Evolutionary conservation across 2,113 vertebrate species (phyloP).

Genomic region (Sceloporus undulatus): DNA sequence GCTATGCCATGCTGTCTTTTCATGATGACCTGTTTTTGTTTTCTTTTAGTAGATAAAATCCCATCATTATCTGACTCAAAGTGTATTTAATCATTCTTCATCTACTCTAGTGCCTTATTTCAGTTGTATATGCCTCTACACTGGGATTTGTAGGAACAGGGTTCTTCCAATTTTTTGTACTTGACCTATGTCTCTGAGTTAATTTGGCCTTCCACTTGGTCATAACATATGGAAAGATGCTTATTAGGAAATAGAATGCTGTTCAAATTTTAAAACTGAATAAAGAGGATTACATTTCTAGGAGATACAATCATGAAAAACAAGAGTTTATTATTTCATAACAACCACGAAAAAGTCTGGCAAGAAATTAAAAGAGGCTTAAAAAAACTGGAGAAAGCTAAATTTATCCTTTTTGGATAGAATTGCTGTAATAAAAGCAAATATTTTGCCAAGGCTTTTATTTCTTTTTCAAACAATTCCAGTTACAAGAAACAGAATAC

Average conservation of each 20-base stretch:
- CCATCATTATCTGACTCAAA: constrained; percentile 19
- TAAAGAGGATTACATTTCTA: no score
- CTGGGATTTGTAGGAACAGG: not conserved
- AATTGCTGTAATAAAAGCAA: no score
- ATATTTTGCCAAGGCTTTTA: no score
- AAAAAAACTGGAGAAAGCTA: no score
- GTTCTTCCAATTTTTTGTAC: constrained; percentile 25
- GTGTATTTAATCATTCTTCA: constrained; percentile 29
- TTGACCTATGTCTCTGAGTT: not conserved
- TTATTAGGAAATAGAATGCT: not conserved
- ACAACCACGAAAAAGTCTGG: no score
- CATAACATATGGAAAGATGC: not conserved
- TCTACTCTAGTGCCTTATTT: fast-evolving
- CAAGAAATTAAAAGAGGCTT: no score
- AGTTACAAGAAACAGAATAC: no score
- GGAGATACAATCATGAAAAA: no score
- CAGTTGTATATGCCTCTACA: constrained; percentile 12
- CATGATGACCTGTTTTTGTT: constrained; percentile 23
- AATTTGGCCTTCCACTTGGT: not conserved
- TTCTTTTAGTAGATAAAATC: constrained; percentile 36
- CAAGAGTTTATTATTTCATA: no score
- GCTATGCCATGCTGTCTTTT: not conserved
- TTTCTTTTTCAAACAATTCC: no score
- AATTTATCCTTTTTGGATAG: no score
- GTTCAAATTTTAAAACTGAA: no score